These are phyloP conservation scores for Huso huso DNA, from an alignment of 2,797 vertebrate genomes.

Conservation along the genomic window DNA sequence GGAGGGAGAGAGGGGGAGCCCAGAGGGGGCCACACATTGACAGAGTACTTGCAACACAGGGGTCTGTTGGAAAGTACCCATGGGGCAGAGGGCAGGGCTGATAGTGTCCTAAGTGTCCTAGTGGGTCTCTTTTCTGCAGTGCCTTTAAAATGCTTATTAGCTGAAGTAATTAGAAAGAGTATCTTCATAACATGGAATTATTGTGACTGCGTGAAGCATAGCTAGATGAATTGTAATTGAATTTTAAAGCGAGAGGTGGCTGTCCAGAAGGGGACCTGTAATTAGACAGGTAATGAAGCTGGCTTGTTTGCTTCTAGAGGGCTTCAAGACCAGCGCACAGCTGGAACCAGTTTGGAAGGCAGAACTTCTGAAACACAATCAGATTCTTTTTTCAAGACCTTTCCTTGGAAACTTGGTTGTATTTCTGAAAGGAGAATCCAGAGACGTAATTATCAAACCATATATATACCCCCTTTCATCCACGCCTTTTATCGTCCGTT, in stretches of 20 bases:
- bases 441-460: no score
- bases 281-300: background rate
- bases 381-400: no score
- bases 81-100: background rate
- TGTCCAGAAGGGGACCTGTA: background rate
- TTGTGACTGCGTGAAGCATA: conserved; percentile 25
- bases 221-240: conserved; percentile 19
- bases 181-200: conserved; percentile 33
- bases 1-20: conserved; percentile 19
- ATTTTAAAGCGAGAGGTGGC: background rate
- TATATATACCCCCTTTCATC: no score
- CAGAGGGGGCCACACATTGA: conserved; percentile 37
- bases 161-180: conserved; percentile 47
- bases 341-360: no score
- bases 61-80: conserved; percentile 12
- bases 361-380: no score
- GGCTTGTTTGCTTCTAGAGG: background rate
- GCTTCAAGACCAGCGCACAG: background rate
- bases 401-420: no score
- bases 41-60: background rate
- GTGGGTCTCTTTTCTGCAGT: conserved; percentile 7
- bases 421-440: no score
- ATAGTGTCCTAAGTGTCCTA: conserved; percentile 16
- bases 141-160: conserved; percentile 43
- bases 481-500: no score